A percentile compares a stretch with the other conserved stretches of the same genome.
Evolutionary conservation across 92 coral and sea anemone species (phyloP).

Genomic region (Diadumene lineata): DNA sequence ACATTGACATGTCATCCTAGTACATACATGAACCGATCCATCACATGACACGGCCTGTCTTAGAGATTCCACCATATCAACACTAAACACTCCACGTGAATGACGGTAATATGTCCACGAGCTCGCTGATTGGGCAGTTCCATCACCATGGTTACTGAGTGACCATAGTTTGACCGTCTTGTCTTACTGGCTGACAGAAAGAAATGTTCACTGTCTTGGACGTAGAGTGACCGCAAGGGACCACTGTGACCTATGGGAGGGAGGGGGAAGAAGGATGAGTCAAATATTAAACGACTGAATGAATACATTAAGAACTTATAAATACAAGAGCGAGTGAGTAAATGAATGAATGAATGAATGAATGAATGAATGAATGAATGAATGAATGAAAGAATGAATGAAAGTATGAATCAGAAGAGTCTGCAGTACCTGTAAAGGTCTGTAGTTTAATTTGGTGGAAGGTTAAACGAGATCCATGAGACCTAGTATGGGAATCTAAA

Average conservation of each 20-base stretch:
- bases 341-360: too few relatives aligned
- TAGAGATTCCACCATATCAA: slow-evolving; percentile 82
- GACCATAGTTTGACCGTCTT: slow-evolving; percentile 98
- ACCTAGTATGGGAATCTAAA: slow-evolving; percentile 15
- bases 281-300: too few relatives aligned
- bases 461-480: slow-evolving; percentile 26
- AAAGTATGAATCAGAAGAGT: too few relatives aligned
- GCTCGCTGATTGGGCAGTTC: slow-evolving; percentile 98
- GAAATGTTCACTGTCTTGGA: slow-evolving; percentile 95
- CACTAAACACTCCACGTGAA: slow-evolving; percentile 84
- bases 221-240: slow-evolving; percentile 77
- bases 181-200: slow-evolving; percentile 94
- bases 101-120: slow-evolving; percentile 95
- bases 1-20: too few relatives aligned
- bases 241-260: slow-evolving; percentile 99
- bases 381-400: too few relatives aligned
- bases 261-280: too few relatives aligned
- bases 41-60: slow-evolving; percentile 94
- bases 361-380: too few relatives aligned
- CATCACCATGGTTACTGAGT: slow-evolving; percentile 99
- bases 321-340: too few relatives aligned
- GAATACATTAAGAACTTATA: too few relatives aligned
- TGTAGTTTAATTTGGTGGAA: slow-evolving; percentile 81
- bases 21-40: slow-evolving; percentile 90
- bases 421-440: slow-evolving; percentile 86